Evolutionary conservation across 2,797 vertebrate genomes (phyloP), one percentile per base, ranked within the genome.

Genomic region (Alca torda): DNA sequence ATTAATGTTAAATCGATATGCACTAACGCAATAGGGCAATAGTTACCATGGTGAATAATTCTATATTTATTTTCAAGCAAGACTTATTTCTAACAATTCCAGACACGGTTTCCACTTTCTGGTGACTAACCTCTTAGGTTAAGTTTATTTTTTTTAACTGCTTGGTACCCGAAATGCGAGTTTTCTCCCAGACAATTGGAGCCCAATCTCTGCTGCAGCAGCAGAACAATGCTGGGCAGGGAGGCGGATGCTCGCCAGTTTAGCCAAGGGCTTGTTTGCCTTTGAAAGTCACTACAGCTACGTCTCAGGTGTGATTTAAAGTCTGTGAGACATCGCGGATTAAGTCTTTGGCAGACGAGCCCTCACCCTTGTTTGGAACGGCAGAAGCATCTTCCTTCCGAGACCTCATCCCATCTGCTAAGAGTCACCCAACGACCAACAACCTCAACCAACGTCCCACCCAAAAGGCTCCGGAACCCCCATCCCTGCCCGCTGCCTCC

Each of bases 61-160:
- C 94, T 97, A 84, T 93, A 96, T 96, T 97, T 97, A 96, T 97
- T 97, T 97, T 85, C 90, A 89, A 94, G 88, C 82, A 73, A 87
- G 93, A 41, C 76, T 92, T 85, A 93, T 95, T 96, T 95, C 95
- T 91, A 96, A 93, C 89, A 86, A 83, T 91, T 77, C 94, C 90
- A 95, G 94, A 84, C 92, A 91, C 35, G 84, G 92, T 73, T 96
- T 92, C 92, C 79, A 89, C 84, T 95, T 94, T 93, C 90, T 96
- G 72, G 93, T 94, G 90, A 89, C 93, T 87, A 94, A 95, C 67
- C 35, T 90, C 74, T 87, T 68, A 26, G 59, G 70, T 73, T 60
- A 46, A 74, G 56, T 72, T 83, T 79, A 6, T 68, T 82, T 78
- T 41, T 84, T 79, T 85, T 77, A 96, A 90, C 83, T 74, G 35